A percentile compares a stretch with the other conserved stretches of the same genome.
phyloP scores from a whole-genome alignment of 2,113 vertebrate species.

The Malurus alboscapulatus region DNA sequence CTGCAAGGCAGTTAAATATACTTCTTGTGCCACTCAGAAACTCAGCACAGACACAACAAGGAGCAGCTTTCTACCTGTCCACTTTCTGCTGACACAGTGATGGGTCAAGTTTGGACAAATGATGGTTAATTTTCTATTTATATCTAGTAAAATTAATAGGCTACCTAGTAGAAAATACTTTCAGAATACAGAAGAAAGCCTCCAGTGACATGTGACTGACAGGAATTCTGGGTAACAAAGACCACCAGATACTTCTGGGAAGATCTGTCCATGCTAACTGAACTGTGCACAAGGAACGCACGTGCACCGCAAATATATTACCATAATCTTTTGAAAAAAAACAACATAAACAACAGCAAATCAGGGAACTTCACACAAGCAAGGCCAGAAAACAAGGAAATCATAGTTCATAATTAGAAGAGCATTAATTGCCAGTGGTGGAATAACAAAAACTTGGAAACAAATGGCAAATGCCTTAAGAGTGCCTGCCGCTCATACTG shows the following conservation, averaged over 20 bases:
- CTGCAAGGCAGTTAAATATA: not conserved
- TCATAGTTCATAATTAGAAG: rapidly evolving
- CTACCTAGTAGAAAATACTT: not conserved
- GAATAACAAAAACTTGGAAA: not conserved
- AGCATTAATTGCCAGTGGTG: not conserved
- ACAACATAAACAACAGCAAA: not conserved
- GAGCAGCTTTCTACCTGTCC: not conserved
- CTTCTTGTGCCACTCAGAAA: not conserved
- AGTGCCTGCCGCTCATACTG: not conserved
- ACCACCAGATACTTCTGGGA: not conserved
- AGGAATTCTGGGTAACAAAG: not conserved
- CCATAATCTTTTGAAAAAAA: not conserved
- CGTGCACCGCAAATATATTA: not conserved
- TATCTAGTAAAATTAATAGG: not conserved
- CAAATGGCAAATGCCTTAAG: not conserved
- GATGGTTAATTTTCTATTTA: not conserved
- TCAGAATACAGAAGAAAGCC: not conserved
- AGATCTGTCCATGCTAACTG: not conserved
- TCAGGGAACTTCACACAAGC: not conserved
- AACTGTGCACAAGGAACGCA: rapidly evolving
- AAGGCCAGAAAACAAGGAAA: not conserved
- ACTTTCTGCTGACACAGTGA: not conserved
- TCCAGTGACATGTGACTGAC: not conserved
- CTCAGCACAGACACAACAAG: not conserved
- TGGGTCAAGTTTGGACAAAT: not conserved